Evolutionary conservation across 2,113 vertebrate species (phyloP), one percentile per base, ranked within the genome.

Genomic region (Nestor notabilis): DNA sequence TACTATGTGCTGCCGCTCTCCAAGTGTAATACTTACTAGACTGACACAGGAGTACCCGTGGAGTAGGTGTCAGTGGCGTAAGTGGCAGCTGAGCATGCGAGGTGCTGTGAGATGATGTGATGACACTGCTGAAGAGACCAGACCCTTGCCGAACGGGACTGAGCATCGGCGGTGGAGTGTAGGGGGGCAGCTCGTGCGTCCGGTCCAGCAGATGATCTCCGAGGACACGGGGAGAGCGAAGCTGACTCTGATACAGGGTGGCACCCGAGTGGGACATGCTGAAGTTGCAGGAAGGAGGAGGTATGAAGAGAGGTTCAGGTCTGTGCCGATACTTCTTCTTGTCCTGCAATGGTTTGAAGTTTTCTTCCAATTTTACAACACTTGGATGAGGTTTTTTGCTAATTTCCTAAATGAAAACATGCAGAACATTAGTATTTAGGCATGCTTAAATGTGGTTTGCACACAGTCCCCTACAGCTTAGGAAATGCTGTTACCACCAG

Each of bases 131-230:
- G 98, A 99, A 99, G 87, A 99, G 98, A 41, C 99, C 99, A 3
- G 99, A 99, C 3, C 99, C 99, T 14, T 98, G 98, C n/a, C 99
- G 98, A 74, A 98, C 97, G 0, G 99, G 99, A 55, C 99, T 99
- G 31, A 99, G 99, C 99, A 99, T 99, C 0, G 99, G 99, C 2
- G 99, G 99, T 0, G 99, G 99, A 41, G 99, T 99, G 97, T 99
- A 99, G 27, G 98, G 98, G 17, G 97, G 97, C 8, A 97, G 97
- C 87, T 98, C 98, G 3, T 96, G 98, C 1, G 91, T 74, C 20
- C 97, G 84, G 81, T 98, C 98, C 33, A 98, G 96, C 84, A 98
- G 97, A 53, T 98, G 97, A 49, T 99, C 98, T 9, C 98, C 98
- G 1, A 98, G 96, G 10, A 98, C 76, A 19, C 98, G 97, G 4